These are phyloP conservation scores for Brachyopa scutellaris DNA, from an alignment of 2,888 invertebrate genomes.

Conservation along the genomic window DNA sequence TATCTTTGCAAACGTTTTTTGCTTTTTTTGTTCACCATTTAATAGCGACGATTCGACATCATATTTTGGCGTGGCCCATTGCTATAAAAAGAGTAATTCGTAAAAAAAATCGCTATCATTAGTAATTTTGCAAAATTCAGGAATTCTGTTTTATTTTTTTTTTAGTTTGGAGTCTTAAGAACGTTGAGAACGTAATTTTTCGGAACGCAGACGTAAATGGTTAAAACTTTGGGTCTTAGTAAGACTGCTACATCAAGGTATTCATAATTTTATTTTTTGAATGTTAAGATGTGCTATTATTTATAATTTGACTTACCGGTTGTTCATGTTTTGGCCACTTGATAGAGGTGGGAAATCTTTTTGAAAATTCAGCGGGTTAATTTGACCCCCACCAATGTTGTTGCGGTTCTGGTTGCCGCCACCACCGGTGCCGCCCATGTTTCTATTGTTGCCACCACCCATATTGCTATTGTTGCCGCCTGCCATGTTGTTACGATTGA, in stretches of 20 bases:
- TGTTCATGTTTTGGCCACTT: conserved; percentile 51
- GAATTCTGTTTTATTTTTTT: conserved; percentile 11
- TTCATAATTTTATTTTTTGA: too few relatives aligned
- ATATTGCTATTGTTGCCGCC: conserved; percentile 77
- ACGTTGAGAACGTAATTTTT: conserved; percentile 11
- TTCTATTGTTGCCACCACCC: conserved; percentile 77
- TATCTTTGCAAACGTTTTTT: conserved; percentile 31
- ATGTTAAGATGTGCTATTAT: too few relatives aligned
- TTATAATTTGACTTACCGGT: conserved; percentile 68
- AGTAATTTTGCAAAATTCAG: conserved; percentile 46
- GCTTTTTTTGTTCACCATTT: conserved; percentile 66
- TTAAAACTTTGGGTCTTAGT: conserved; percentile 19
- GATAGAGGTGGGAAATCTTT: conserved; percentile 79
- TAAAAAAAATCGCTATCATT: conserved; percentile 69
- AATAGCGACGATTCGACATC: conserved; percentile 80
- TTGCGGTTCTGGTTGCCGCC: conserved; percentile 72
- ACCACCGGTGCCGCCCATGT: conserved; percentile 75
- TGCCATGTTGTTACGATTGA: conserved; percentile 73
- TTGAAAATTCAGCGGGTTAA: conserved; percentile 75
- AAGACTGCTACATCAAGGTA: too few relatives aligned
- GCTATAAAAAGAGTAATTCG: conserved; percentile 76
- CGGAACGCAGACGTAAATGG: conserved; percentile 30
- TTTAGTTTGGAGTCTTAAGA: conserved; percentile 14
- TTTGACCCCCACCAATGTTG: conserved; percentile 51
- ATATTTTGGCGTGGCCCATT: conserved; percentile 79